Base-by-base conservation (phyloP, 2,888 invertebrate genomes). In the Agriotes lineatus region DNA sequence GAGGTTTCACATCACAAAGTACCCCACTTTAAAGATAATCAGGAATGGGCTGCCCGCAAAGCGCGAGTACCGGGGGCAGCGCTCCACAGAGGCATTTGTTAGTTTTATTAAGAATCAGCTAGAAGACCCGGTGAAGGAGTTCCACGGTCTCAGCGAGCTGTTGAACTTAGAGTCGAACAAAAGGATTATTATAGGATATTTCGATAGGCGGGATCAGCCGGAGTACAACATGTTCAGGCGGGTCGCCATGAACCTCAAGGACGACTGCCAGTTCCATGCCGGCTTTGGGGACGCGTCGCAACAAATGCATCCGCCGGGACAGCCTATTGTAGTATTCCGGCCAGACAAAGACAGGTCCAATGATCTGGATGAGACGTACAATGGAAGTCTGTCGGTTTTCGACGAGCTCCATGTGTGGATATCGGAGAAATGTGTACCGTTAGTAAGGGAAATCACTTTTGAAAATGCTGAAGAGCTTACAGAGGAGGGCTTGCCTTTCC, bases 401-500 rank as follows among this genome's bases (percentile, higher is more conserved):
- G 96, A 97, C 78, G 94, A 95, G 75, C 81, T 98, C n/a, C 90
- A 93, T 78, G 88, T 90, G 68, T 99, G 99, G 99, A 89, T 93
- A 0, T 91, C 93, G 70, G 94, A 96, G 75, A 96, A 95, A 81
- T 99, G 99, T 83, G 94, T 99, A 37, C 98, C 99, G 0, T 86
- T 99, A 10, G 99, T 99, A 0, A 88, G 99, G 61, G 99, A 99
- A 85, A 99, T 99, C 69, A 99, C 99, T 0, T 99, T 99, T 85
- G 98, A 99, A 85, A 99, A 99, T 87, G 99, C 99, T 1, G 99
- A 99, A 85, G 99, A 99, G 84, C 85, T 99, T 19, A 99, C 99
- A 0, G 99, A 99, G 84, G 99, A 99, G 86, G 99, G 99, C 30
- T 85, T 99, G 78, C 99, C 99, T 3, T 99, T 99, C 87, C 88